Percentiles rank a stretch among this genome's conserved stretches.
Conservation (phyloP, 2,888 invertebrate species). For the Andrena bucephala region DNA sequence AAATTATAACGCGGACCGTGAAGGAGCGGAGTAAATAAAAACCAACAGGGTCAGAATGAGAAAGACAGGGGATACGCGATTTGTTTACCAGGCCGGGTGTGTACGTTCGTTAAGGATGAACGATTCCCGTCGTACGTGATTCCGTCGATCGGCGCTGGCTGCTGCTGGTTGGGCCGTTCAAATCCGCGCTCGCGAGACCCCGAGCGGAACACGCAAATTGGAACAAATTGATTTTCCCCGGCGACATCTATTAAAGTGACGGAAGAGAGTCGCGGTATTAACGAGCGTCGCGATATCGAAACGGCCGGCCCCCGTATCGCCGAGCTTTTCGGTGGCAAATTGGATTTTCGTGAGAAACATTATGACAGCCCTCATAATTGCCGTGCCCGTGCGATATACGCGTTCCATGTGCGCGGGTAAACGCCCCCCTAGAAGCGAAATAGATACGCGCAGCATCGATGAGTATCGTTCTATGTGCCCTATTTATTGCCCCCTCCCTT, state of each 20-base stretch:
- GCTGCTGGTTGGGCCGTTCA: neutral
- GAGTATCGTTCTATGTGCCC: neutral
- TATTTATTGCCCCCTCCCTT: neutral
- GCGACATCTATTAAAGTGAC: constrained; percentile 65
- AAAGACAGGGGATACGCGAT: constrained; percentile 6
- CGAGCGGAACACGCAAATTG: constrained; percentile 51
- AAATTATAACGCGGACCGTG: constrained; percentile 46
- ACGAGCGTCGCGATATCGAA: constrained; percentile 61
- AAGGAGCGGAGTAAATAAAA: constrained; percentile 49
- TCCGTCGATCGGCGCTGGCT: neutral
- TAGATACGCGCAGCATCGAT: constrained; percentile 3
- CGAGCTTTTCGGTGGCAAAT: constrained; percentile 56
- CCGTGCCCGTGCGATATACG: constrained; percentile 13
- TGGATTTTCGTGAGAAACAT: constrained; percentile 63
- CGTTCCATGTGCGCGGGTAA: neutral
- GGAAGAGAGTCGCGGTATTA: constrained; percentile 63
- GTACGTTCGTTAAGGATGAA: constrained; percentile 39
- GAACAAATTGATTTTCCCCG: constrained; percentile 62
- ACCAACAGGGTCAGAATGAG: constrained; percentile 16
- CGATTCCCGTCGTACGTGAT: constrained; percentile 6
- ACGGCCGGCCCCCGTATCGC: constrained; percentile 22
- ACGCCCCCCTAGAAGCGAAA: constrained; percentile 3
- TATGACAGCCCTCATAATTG: constrained; percentile 54
- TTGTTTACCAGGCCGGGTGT: neutral
- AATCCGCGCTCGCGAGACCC: constrained; percentile 15